These are phyloP conservation scores for Notarius quadriscutis DNA, from an alignment of 2,113 vertebrate genomes.

Conservation along the genomic window DNA sequence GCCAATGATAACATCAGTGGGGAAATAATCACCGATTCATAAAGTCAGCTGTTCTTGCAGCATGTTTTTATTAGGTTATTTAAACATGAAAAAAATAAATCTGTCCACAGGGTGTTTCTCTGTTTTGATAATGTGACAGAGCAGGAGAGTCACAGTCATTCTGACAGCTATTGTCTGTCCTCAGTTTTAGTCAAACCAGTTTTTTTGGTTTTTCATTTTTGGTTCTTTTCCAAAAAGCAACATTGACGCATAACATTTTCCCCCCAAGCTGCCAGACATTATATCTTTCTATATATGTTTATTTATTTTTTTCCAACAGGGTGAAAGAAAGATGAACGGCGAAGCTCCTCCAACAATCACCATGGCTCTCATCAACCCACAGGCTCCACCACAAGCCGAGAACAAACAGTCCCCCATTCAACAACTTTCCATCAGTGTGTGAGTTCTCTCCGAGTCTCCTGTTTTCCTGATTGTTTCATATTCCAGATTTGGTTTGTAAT, in stretches of 20 bases:
- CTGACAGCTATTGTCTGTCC: neutral
- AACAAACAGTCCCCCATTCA: slow-evolving; percentile 71
- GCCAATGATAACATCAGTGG: neutral
- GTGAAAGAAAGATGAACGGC: slow-evolving; percentile 68
- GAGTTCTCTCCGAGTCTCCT: slow-evolving; percentile 61
- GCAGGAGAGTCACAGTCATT: neutral
- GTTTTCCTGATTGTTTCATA: neutral
- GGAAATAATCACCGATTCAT: neutral
- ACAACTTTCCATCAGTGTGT: slow-evolving; percentile 81
- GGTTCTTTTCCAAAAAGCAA: neutral
- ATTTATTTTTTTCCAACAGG: slow-evolving; percentile 53
- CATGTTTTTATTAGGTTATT: neutral
- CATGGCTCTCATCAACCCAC: slow-evolving; percentile 75
- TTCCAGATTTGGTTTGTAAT: neutral
- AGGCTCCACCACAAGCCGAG: slow-evolving; percentile 65
- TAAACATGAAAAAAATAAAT: neutral
- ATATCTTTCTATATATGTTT: neutral
- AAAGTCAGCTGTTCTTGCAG: neutral
- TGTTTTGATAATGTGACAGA: neutral
- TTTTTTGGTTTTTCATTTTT: neutral
- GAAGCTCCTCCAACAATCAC: slow-evolving; percentile 68
- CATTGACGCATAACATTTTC: neutral
- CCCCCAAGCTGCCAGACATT: neutral
- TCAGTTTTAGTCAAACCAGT: neutral
- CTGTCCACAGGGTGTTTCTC: neutral